A percentile compares a stretch with the other conserved stretches of the same genome.
Evolutionary conservation across 2,888 invertebrate genomes (phyloP).

Genomic region (Theristus sp.): DNA sequence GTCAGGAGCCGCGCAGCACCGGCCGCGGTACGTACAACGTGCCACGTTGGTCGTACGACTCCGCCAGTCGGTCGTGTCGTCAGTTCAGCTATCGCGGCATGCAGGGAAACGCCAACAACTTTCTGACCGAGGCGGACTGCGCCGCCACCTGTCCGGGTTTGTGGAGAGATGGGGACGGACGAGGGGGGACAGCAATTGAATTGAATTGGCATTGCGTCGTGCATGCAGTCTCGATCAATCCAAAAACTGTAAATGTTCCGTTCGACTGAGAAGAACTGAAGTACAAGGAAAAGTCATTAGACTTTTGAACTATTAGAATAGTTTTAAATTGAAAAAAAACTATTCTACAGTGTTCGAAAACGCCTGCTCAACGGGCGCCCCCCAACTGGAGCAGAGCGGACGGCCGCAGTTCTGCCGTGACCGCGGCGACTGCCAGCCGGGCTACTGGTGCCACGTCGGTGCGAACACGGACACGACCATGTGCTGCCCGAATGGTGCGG

Average conservation of each 20-base stretch:
- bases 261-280: no score
- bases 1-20: neutral
- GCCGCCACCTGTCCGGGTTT: neutral
- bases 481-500: neutral
- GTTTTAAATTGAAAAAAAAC: no score
- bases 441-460: neutral
- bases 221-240: no score
- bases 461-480: neutral
- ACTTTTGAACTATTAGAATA: no score
- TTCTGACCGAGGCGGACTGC: neutral
- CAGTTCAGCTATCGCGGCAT: constrained; percentile 2
- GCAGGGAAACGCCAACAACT: constrained; percentile 6
- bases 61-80: neutral
- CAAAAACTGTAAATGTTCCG: no score
- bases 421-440: neutral
- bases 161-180: no score
- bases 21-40: constrained; percentile 1
- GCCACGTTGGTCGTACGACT: constrained; percentile 4
- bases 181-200: no score
- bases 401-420: neutral
- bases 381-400: neutral
- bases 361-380: neutral
- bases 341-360: neutral
- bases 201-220: no score
- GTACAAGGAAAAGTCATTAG: no score